These are phyloP conservation scores for Tarsius wallacei DNA, from an alignment of 2,797 vertebrate species.

Conservation along the genomic window DNA sequence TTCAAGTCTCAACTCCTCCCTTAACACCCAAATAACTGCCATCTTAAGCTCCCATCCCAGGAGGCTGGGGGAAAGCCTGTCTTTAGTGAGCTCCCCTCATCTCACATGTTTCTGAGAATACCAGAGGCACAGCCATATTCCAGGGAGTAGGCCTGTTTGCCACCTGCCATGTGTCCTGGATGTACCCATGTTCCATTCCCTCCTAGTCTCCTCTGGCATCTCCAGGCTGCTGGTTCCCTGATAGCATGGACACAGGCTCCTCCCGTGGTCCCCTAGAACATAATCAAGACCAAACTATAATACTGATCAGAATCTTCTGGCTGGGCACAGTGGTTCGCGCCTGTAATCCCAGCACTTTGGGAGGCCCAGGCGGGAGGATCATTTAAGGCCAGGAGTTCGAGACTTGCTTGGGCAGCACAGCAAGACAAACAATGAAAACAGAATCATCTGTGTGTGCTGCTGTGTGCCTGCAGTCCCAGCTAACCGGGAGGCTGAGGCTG, in stretches of 20 bases:
- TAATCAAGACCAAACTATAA: background rate
- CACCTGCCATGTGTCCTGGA: background rate
- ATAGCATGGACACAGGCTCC: background rate
- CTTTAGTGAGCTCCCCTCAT: fast-evolving
- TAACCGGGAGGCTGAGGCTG: too few species aligned
- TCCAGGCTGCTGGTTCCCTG: background rate
- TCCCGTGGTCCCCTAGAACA: background rate
- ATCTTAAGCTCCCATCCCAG: background rate
- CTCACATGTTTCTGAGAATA: background rate
- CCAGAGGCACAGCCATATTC: fast-evolving
- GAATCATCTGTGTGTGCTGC: too few species aligned
- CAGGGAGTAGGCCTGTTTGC: background rate
- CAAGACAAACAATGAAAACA: too few species aligned
- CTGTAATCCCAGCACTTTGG: too few species aligned
- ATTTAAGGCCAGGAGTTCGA: too few species aligned
- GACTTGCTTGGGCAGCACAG: too few species aligned
- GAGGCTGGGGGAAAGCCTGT: background rate
- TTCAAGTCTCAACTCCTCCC: background rate
- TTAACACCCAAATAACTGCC: background rate
- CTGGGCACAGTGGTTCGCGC: too few species aligned
- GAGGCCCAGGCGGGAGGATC: too few species aligned
- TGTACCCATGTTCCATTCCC: background rate
- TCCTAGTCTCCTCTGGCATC: background rate
- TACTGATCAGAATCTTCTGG: background rate
- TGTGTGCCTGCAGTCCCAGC: too few species aligned